These are phyloP conservation scores for Xerus inauris DNA, from an alignment of 2,113 vertebrate genomes.

Conservation along the genomic window DNA sequence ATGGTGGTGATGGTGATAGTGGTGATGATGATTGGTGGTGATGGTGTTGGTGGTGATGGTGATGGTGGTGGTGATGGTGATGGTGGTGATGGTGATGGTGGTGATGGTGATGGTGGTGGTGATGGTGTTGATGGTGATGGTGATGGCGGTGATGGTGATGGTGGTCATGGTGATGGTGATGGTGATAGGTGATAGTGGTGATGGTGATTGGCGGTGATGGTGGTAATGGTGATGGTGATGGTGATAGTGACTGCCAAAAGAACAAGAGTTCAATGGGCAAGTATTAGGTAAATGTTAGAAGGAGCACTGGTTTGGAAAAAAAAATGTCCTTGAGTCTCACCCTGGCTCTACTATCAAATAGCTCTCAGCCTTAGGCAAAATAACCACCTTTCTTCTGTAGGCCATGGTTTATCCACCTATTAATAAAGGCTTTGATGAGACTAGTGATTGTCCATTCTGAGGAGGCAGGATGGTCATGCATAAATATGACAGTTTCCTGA, in stretches of 20 bases:
- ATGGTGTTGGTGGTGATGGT: too few species aligned
- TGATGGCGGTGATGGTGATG: accelerated
- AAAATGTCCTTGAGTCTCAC: neutral
- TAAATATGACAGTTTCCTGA: neutral
- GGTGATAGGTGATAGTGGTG: neutral
- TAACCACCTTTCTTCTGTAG: neutral
- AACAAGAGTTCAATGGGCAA: neutral
- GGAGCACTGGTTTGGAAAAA: neutral
- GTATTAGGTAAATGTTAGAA: neutral
- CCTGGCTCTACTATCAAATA: neutral
- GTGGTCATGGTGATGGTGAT: accelerated
- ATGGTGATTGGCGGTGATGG: neutral
- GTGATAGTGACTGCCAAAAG: neutral
- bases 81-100: neutral
- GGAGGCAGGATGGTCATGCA: neutral
- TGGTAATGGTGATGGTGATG: too few species aligned
- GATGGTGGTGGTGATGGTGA: too few species aligned
- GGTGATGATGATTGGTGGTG: neutral
- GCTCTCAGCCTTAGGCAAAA: neutral
- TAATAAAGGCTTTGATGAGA: neutral
- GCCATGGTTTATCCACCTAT: neutral
- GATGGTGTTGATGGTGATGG: neutral
- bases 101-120: accelerated
- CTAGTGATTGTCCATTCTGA: neutral
- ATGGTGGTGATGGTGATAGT: neutral